Base-by-base conservation (phyloP, 2,888 invertebrate species). In the Syrphus vitripennis region DNA sequence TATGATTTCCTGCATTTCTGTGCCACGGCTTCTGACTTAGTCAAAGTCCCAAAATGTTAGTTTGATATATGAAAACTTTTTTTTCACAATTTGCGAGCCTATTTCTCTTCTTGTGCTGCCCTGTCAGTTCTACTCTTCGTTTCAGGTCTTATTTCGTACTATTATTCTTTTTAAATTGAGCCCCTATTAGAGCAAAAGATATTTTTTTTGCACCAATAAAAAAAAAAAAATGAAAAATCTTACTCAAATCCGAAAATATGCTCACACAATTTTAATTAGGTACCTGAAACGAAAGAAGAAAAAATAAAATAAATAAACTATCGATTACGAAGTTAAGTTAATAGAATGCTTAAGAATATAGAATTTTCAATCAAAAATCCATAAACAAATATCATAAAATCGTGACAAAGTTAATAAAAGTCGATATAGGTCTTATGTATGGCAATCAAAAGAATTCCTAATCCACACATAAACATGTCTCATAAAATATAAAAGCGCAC, bases 401-500 rank as follows among this genome's bases (percentile, higher is more conserved):
- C 84, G 84, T 84, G 84, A 84, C 84, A 81, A 81, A 81, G 53
- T 72, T 76, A 77, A 61, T 76, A 83, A 78, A 72, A 69, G 19
- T 26, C 37, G 14, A 59, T 24, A 67, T 10, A 65, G 24, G 21
- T 34, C 21, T 26, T 5, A 45, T n/a, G n/a, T n/a, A 12, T 34
- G 57, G 7, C 45, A 48, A n/a, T 65, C 48, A 71, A 63, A 57
- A 24, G 37, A 57, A 57, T 57, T 50, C n/a, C 21, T 7, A 75
- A 42, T 37, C 67, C 61, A 45, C 45, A 63, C 50, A 37, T 42
- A 63, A 76, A 76, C 45, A 34, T 65, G 57, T 48, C 69, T 69
- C 53, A 70, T 71, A 76, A 57, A 57, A 31, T 16, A 37, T 37
- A 48, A 55, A 75, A 55, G 42, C 55, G 57, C 31, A 53, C 45